Conservation (phyloP, 2,888 invertebrate species). For the Nemoura dubitans region DNA sequence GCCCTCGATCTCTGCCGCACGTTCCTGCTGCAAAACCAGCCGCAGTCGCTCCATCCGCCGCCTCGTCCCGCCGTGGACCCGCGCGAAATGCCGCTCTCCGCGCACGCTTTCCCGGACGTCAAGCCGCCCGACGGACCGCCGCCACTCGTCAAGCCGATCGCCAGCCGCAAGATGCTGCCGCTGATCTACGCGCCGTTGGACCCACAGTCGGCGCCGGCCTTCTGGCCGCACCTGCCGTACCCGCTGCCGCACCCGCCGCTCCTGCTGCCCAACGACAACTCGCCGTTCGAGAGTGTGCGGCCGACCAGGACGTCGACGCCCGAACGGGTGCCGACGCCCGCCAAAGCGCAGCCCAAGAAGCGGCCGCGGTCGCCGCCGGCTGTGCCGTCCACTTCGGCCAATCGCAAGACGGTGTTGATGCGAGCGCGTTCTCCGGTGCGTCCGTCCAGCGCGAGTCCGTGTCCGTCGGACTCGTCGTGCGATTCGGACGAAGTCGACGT, state of each 20-base stretch:
- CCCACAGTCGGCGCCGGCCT: constrained; percentile 48
- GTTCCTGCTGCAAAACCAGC: constrained; percentile 67
- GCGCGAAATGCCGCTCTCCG: constrained; percentile 54
- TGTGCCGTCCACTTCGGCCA: constrained; percentile 49
- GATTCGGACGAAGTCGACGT: constrained; percentile 69
- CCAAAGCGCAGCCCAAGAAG: constrained; percentile 37
- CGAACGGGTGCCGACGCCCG: constrained; percentile 37
- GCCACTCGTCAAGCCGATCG: constrained; percentile 60
- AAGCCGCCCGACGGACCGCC: constrained; percentile 48
- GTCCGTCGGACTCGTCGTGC: constrained; percentile 43
- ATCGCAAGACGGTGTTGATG: constrained; percentile 40
- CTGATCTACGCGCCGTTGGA: constrained; percentile 42
- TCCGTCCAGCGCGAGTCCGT: constrained; percentile 45
- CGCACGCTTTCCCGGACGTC: constrained; percentile 43
- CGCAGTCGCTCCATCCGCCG: constrained; percentile 55
- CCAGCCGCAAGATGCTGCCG: constrained; percentile 60
- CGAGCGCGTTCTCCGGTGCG: constrained; percentile 37
- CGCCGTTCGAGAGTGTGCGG: constrained; percentile 56
- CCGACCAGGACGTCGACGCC: constrained; percentile 40
- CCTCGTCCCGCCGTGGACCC: constrained; percentile 56
- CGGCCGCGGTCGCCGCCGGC: constrained; percentile 49
- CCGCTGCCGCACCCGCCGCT: constrained; percentile 49
- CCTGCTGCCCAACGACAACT: constrained; percentile 57
- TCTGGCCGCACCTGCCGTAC: constrained; percentile 45
- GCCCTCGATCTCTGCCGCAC: constrained; percentile 75